Evolutionary conservation across 2,888 invertebrate genomes (phyloP), one percentile per base, ranked within the genome.

Genomic region (Oegoconia quadripuncta): DNA sequence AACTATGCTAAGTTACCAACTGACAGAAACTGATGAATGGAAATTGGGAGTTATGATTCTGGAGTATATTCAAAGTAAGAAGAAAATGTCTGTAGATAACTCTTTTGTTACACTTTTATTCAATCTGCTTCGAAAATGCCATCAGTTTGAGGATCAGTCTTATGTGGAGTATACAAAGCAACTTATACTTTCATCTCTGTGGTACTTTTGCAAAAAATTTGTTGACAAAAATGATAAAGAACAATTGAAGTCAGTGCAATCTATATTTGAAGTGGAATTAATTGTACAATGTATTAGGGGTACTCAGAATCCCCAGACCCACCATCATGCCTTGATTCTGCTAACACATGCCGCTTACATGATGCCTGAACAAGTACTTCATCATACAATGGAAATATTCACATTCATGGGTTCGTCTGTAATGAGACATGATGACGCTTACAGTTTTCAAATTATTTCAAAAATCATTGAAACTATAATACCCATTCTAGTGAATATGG

Each of bases 341-440:
- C 86, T 99, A 1, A 92, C 95, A 0, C 90, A 93, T 40, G 92
- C 94, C 9, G 95, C 97, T 0, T 89, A 89, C 17, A 89, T 95
- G 61, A 89, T 94, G 40, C 97, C 97, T 0, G 91, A 93, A 42
- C 92, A 94, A 78, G 96, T 99, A 0, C 81, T 98, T 11, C 94
- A 96, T 64, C 96, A 98, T 60, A 94, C 98, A 3, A 97, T 99
- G 92, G 93, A 97, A 14, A 95, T 99, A 55, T 99, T 99, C 70
- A 98, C 98, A 0, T 99, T 99, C 65, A 97, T 99, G 93, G 99
- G 99, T 1, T 95, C 95, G 0, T 96, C 96, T 0, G 93, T 99
- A 7, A 87, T 98, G 1, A 90, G 97, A 7, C 96, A 97, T 55
- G 98, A 99, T 66, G 97, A 98, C 62, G 93, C 95, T 0, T 98